A percentile compares a stretch with the other conserved stretches of the same genome.
These are phyloP conservation scores for Poeciliopsis presidionis DNA, from an alignment of 2,797 vertebrate species.

Conservation along the genomic window DNA sequence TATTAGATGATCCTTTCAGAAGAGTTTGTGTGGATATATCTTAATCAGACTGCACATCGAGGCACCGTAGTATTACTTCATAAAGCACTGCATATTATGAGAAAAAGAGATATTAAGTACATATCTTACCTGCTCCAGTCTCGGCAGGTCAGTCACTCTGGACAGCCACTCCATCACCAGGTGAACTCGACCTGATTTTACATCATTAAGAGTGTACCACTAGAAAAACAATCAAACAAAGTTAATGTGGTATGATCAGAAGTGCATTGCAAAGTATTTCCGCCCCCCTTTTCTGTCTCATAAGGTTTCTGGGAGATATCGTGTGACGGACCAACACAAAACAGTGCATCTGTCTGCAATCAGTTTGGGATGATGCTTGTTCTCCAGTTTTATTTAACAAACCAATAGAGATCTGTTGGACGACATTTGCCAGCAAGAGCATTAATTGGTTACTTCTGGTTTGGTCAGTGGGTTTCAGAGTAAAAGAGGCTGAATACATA, in stretches of 20 bases:
- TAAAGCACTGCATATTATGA: neutral
- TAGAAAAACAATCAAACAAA: slow-evolving; percentile 51
- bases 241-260: neutral
- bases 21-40: neutral
- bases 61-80: neutral
- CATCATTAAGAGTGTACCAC: slow-evolving; percentile 92
- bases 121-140: slow-evolving; percentile 85
- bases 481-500: neutral
- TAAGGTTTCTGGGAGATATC: neutral
- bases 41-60: neutral
- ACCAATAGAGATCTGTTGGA: neutral
- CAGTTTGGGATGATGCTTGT: neutral
- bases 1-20: neutral
- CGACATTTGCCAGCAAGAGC: neutral
- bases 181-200: slow-evolving; percentile 90
- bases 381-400: neutral
- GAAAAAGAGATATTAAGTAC: neutral
- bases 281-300: neutral
- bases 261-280: neutral
- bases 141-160: slow-evolving; percentile 74
- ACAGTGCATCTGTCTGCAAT: neutral
- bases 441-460: neutral
- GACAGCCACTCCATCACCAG: slow-evolving; percentile 88
- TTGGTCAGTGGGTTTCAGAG: neutral
- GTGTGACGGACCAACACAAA: neutral